Conservation (phyloP, 2,797 vertebrate genomes). For the Spatula versicolor region DNA sequence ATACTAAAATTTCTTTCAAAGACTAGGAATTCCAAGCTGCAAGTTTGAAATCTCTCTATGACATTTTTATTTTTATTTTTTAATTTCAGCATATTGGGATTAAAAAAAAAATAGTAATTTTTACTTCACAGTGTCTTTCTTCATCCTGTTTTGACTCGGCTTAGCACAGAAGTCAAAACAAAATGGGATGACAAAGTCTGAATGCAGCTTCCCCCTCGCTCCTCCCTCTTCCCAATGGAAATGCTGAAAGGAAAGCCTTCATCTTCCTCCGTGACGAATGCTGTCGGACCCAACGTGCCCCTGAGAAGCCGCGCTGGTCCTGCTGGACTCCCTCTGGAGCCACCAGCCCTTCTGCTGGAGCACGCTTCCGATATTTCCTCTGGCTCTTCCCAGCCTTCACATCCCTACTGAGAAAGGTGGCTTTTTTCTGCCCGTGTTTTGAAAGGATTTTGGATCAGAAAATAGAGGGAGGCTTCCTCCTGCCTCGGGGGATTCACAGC, state of each 20-base stretch:
- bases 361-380: neutral
- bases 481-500: neutral
- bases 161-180: slow-evolving; percentile 24
- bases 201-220: neutral
- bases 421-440: neutral
- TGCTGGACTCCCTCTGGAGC: neutral
- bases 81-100: neutral
- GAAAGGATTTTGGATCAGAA: neutral
- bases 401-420: neutral
- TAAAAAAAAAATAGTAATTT: neutral
- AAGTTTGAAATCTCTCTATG: neutral
- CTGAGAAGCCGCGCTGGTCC: accelerated
- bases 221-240: neutral
- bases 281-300: accelerated
- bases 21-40: neutral
- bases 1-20: neutral
- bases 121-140: neutral
- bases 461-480: neutral
- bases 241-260: neutral
- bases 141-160: slow-evolving; percentile 8
- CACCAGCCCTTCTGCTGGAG: neutral
- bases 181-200: neutral
- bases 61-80: neutral
- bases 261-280: neutral
- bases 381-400: neutral